These are phyloP conservation scores for Poecilia gillii DNA, from an alignment of 2,797 vertebrate species.

Conservation along the genomic window DNA sequence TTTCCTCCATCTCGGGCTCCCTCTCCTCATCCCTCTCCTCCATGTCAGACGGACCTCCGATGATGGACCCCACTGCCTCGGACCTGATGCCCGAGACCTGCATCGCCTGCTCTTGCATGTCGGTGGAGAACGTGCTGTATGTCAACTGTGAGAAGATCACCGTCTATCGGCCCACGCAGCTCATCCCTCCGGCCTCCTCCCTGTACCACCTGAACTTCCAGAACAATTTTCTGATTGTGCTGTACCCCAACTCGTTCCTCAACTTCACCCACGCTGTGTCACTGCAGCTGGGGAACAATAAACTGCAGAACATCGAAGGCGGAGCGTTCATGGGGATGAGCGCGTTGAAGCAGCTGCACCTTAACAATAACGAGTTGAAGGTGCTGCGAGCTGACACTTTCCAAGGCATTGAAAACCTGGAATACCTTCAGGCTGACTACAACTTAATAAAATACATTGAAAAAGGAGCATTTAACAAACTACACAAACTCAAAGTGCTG, in stretches of 20 bases:
- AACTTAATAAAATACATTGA: conserved; percentile 99
- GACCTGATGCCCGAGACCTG: conserved; percentile 95
- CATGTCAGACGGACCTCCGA: conserved; percentile 67
- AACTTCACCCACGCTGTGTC: conserved; percentile 98
- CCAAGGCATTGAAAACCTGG: conserved; percentile 97
- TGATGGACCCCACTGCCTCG: conserved; percentile 64
- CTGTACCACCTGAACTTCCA: conserved; percentile 99
- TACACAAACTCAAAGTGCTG: conserved; percentile 96
- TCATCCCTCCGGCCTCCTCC: conserved; percentile 92
- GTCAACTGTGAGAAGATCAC: conserved; percentile 98
- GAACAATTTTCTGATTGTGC: conserved; percentile 95
- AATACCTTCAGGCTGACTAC: conserved; percentile 99
- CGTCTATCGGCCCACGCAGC: conserved; percentile 95
- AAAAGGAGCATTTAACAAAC: conserved; percentile 98
- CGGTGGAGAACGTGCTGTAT: conserved; percentile 97
- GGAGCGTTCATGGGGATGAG: conserved; percentile 95
- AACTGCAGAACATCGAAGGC: conserved; percentile 97
- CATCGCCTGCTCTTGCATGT: conserved; percentile 96
- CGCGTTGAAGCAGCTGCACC: conserved; percentile 96
- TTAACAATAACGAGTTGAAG: conserved; percentile 99
- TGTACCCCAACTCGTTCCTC: conserved; percentile 96
- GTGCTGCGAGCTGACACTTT: conserved; percentile 96
- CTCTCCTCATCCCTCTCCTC: conserved; percentile 74
- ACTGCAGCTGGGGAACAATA: conserved; percentile 97
- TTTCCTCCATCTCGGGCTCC: conserved; percentile 73